phyloP scores from a whole-genome alignment of 1,140 invertebrate genomes.

The Homalodisca vitripennis region DNA sequence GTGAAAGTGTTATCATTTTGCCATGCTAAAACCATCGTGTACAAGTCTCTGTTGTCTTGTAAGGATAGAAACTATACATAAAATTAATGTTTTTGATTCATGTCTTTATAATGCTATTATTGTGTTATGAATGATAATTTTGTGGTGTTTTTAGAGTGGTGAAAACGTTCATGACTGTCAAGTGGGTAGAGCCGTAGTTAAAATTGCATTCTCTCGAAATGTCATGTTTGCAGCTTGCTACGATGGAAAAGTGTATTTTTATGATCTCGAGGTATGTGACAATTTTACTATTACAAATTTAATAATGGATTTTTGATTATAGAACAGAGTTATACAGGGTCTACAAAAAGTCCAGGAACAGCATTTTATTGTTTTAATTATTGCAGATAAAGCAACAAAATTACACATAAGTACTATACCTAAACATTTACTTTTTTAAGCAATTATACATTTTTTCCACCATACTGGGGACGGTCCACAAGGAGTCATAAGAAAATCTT shows the following conservation, averaged over 20 bases:
- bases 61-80: neutral
- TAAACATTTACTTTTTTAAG: no score
- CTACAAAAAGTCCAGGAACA: no score
- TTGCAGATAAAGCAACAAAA: no score
- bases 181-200: neutral
- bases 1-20: neutral
- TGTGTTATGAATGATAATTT: neutral
- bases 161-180: neutral
- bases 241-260: neutral
- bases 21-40: neutral
- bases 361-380: no score
- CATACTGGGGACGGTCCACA: no score
- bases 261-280: constrained; percentile 1
- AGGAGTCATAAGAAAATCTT: no score
- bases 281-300: no score
- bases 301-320: no score
- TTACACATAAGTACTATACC: no score
- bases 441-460: no score
- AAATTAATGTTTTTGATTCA: neutral
- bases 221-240: neutral
- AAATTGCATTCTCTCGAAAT: neutral
- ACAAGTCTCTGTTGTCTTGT: neutral
- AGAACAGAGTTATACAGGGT: no score
- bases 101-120: neutral
- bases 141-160: neutral